Conservation (phyloP, 2,797 vertebrate genomes). For the Phoeniculus purpureus region DNA sequence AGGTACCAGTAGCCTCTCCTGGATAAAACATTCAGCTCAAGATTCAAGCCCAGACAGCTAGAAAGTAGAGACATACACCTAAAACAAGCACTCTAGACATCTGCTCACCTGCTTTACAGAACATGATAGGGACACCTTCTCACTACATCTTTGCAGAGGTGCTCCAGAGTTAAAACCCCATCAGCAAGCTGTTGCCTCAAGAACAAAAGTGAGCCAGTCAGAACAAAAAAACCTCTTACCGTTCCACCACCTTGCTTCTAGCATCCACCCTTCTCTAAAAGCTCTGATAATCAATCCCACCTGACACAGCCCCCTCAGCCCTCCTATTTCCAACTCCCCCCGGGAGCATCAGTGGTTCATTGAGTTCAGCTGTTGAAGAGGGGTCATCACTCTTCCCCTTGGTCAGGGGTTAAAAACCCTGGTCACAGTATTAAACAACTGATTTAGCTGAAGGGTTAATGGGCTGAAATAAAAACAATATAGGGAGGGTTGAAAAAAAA, state of each 20-base stretch:
- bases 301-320: neutral
- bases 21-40: fast-evolving
- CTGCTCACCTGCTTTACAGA: too few species aligned
- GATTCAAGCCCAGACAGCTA: neutral
- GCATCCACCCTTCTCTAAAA: neutral
- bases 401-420: too few species aligned
- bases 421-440: too few species aligned
- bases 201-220: neutral
- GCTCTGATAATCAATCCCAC: fast-evolving
- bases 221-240: too few species aligned
- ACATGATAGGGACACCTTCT: neutral
- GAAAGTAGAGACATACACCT: fast-evolving
- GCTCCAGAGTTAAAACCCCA: neutral
- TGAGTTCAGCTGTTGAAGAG: neutral
- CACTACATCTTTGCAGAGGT: fast-evolving
- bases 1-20: neutral
- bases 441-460: too few species aligned
- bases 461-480: too few species aligned
- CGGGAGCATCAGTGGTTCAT: neutral
- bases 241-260: neutral
- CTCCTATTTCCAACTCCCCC: neutral
- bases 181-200: neutral
- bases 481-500: too few species aligned
- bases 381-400: neutral
- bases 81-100: neutral